These are phyloP conservation scores for Idris sp. DNA, from an alignment of 1,140 invertebrate species.

Conservation along the genomic window DNA sequence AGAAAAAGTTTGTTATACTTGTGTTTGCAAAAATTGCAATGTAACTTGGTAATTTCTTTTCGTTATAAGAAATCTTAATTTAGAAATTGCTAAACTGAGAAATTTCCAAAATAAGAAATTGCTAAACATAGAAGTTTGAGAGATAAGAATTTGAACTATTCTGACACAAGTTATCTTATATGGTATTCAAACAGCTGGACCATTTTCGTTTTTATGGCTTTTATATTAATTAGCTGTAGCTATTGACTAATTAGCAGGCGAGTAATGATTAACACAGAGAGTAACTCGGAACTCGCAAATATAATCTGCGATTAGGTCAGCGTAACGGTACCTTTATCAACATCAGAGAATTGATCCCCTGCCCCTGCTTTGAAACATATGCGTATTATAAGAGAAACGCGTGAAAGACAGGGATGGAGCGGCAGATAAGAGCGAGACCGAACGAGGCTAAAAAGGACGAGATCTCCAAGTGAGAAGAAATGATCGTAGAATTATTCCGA, in stretches of 20 bases:
- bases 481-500: constrained; percentile 22
- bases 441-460: constrained; percentile 10
- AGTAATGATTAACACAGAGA: constrained; percentile 34
- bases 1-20: not conserved
- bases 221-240: constrained; percentile 44
- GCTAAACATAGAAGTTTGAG: too few species aligned
- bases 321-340: constrained; percentile 67
- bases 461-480: constrained; percentile 21
- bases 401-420: constrained; percentile 30
- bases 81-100: too few species aligned
- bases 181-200: too few species aligned
- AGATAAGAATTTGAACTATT: too few species aligned
- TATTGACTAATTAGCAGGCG: constrained; percentile 48
- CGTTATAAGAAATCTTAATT: too few species aligned
- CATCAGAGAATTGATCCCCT: constrained; percentile 60
- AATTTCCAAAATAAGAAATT: too few species aligned
- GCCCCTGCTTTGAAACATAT: constrained; percentile 27
- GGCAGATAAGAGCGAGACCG: constrained; percentile 11
- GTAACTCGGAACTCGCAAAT: constrained; percentile 55
- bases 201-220: constrained; percentile 16
- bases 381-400: constrained; percentile 56
- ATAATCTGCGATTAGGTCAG: constrained; percentile 68
- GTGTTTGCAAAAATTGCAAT: too few species aligned
- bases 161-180: too few species aligned
- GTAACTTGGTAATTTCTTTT: too few species aligned